Conservation (phyloP, 2,797 vertebrate species). For the Sebastes baramenuke region DNA sequence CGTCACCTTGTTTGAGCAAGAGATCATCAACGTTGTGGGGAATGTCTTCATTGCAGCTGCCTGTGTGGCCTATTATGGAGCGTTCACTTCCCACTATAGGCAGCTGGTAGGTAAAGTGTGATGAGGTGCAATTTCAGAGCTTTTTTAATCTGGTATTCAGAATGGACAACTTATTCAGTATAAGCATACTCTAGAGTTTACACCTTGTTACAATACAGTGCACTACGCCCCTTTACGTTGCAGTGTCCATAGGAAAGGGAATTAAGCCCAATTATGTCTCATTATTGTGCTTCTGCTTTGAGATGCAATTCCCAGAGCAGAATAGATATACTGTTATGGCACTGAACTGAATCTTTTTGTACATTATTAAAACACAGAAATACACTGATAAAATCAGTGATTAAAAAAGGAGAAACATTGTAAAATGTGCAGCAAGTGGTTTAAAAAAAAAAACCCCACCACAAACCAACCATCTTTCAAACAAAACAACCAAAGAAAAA, state of each 20-base stretch:
- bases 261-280: not conserved
- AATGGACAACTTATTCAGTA: not conserved
- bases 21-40: slow-evolving; percentile 85
- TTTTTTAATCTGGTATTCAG: not conserved
- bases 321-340: not conserved
- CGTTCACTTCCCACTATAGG: slow-evolving; percentile 88
- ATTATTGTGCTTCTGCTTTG: not conserved
- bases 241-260: not conserved
- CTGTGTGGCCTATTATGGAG: slow-evolving; percentile 88
- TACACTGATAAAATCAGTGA: not conserved
- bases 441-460: fast-evolving
- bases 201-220: not conserved
- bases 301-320: not conserved
- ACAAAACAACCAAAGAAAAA: not conserved
- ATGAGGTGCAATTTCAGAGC: not conserved
- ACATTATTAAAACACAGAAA: not conserved
- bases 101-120: slow-evolving; percentile 67
- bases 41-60: slow-evolving; percentile 90
- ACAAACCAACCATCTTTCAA: not conserved
- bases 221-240: not conserved
- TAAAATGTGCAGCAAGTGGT: not conserved
- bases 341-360: not conserved
- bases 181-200: not conserved
- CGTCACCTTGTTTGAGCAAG: slow-evolving; percentile 82
- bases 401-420: not conserved